phyloP scores from a whole-genome alignment of 2,113 vertebrate species.

The Dicerorhinus sumatrensis region DNA sequence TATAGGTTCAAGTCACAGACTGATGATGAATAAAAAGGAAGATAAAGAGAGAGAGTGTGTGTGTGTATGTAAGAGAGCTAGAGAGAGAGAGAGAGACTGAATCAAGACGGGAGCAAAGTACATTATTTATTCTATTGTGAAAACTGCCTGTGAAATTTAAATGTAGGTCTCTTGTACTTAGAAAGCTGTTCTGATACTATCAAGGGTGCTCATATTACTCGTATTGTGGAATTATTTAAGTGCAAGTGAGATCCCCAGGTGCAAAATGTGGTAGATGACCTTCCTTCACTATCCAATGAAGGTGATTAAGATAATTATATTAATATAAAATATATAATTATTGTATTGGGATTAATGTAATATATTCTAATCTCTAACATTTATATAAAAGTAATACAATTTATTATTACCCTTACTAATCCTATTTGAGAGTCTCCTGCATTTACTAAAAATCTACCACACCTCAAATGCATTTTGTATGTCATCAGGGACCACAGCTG shows the following conservation, averaged over 20 bases:
- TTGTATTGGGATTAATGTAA: neutral
- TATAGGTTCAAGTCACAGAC: neutral
- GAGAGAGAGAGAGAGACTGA: neutral
- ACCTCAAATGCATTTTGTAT: neutral
- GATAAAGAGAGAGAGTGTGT: neutral
- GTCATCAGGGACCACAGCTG: neutral
- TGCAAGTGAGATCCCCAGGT: neutral
- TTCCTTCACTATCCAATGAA: conserved; percentile 24
- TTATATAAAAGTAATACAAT: neutral
- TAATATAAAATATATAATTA: neutral
- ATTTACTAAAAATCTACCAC: neutral
- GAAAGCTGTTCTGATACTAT: neutral
- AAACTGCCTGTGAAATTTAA: neutral
- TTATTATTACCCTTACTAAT: neutral
- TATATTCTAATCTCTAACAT: neutral
- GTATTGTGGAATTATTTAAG: neutral
- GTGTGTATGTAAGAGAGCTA: neutral
- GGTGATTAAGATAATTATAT: neutral
- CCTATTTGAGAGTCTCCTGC: neutral
- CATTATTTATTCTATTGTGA: neutral
- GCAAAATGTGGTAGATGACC: neutral
- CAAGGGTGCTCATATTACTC: neutral
- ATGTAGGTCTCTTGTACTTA: neutral
- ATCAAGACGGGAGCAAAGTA: neutral
- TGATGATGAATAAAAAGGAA: neutral